A percentile compares a stretch with the other conserved stretches of the same genome.
Evolutionary conservation across 2,113 vertebrate species (phyloP).

Genomic region (Forbesichthys papilliferus): DNA sequence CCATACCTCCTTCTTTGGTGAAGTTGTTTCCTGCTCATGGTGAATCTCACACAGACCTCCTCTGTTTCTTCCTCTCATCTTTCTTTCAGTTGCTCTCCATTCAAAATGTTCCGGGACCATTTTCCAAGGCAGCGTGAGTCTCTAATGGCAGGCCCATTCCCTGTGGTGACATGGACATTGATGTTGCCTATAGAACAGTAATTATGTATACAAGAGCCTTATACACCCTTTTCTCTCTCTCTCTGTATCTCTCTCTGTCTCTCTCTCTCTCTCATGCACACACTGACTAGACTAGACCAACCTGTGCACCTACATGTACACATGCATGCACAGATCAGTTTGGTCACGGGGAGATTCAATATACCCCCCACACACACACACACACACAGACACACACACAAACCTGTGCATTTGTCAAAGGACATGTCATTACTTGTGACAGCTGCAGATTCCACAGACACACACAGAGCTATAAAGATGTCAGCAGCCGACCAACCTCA

Average conservation of each 20-base stretch:
- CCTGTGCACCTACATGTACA: background rate
- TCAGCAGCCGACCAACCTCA: conserved; percentile 10
- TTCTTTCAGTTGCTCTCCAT: conserved; percentile 23
- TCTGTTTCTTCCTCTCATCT: conserved; percentile 11
- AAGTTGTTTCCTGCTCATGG: conserved; percentile 19
- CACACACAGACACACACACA: conserved; percentile 21
- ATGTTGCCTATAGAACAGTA: conserved; percentile 34
- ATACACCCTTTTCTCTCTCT: conserved; percentile 5
- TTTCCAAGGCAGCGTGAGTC: conserved; percentile 49
- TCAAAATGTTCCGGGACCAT: conserved; percentile 41
- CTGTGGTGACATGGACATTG: conserved; percentile 24
- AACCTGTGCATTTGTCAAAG: conserved; percentile 23
- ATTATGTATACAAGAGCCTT: conserved; percentile 8
- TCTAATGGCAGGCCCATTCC: conserved; percentile 27
- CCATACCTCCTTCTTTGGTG: conserved; percentile 10
- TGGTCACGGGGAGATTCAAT: background rate
- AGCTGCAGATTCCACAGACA: conserved; percentile 10
- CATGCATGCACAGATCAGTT: background rate
- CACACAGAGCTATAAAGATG: background rate
- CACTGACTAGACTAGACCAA: conserved; percentile 1
- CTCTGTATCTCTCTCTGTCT: conserved; percentile 13
- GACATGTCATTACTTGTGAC: conserved; percentile 12
- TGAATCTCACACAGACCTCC: conserved; percentile 1
- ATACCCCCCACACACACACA: conserved; percentile 4
- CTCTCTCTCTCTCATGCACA: conserved; percentile 14